These are phyloP conservation scores for Pongo pygmaeus DNA, from an alignment of 2,113 vertebrate genomes.

Conservation along the genomic window DNA sequence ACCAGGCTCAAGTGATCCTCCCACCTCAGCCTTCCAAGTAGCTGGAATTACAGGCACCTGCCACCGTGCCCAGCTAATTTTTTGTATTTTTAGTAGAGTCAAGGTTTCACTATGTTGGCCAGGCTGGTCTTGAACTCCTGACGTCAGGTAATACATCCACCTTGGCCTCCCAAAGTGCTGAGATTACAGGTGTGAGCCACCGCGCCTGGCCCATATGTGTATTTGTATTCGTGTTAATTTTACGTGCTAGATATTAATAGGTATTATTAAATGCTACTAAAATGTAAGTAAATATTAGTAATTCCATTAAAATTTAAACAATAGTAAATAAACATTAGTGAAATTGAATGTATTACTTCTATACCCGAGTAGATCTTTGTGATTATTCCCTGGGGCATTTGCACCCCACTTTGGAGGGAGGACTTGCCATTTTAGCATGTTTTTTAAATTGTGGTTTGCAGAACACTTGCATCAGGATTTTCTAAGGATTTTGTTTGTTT, in stretches of 20 bases:
- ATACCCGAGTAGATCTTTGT: neutral
- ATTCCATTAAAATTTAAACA: neutral
- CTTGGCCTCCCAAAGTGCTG: too few species aligned
- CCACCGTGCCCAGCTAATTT: too few species aligned
- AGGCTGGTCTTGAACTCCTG: too few species aligned
- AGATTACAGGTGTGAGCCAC: too few species aligned
- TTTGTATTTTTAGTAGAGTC: too few species aligned
- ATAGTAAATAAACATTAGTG: neutral
- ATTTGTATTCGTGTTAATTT: neutral
- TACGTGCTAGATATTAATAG: neutral
- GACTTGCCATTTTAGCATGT: neutral
- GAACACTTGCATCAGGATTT: neutral
- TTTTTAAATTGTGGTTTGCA: conserved; percentile 23
- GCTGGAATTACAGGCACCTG: too few species aligned
- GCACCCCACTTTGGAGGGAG: neutral
- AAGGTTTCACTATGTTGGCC: too few species aligned
- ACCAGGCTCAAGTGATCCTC: accelerated
- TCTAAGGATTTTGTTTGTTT: neutral
- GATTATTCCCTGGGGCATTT: neutral
- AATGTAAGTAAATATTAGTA: conserved; percentile 3
- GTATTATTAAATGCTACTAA: neutral
- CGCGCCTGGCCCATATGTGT: neutral
- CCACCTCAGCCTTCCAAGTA: too few species aligned
- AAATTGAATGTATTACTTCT: neutral
- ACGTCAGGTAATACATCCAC: too few species aligned